Evolutionary conservation across 2,797 vertebrate species (phyloP), one percentile per base, ranked within the genome.

Genomic region (Phaenicophaeus curvirostris): DNA sequence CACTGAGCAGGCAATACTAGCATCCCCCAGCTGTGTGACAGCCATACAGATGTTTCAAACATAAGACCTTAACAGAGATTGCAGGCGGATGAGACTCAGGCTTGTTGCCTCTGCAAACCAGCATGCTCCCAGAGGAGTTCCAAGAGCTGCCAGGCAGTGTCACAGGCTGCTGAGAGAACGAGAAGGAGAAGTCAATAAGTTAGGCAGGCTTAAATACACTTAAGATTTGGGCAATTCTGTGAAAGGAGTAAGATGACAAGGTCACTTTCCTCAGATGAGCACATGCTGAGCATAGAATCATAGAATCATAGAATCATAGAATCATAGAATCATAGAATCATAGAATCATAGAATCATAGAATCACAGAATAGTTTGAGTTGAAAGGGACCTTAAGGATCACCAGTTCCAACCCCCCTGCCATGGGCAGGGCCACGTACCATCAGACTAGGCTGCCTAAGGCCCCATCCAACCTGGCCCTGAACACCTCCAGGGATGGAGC

Each of bases 1-100:
- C 42, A 35, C 16, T 24, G 6, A 16, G 46, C 15, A n/a, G 50
- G 16, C 19, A 31, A 13, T 3, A 6, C 4, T 8, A 75, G 31
- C 16, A 62, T 19, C 18, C 15, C 46, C 21, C 31, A 6, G n/a
- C 30, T 6, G 2, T 7, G 14, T 0, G 0, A 41, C 28, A 8
- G 8, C 55, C 33, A 18, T 7, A 33, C 25, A 50, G 17, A 13
- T 63, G 27, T 58, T 83, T 54, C 35, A 73, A 79, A 50, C 1
- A 18, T 24, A 46, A 62, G 21, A 19, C 48, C 55, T 66, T 28
- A 31, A 10, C 59, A 66, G 39, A 58, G 17, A 28, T 0, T 24
- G 24, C 19, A 51, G 39, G 9, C 1, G 5, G 44, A 19, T 2
- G 5, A 66, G 65, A 8, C 18, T 48, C 55, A 10, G 28, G 15